Evolutionary conservation across 2,113 vertebrate species (phyloP).

Genomic region (Mirza zaza): DNA sequence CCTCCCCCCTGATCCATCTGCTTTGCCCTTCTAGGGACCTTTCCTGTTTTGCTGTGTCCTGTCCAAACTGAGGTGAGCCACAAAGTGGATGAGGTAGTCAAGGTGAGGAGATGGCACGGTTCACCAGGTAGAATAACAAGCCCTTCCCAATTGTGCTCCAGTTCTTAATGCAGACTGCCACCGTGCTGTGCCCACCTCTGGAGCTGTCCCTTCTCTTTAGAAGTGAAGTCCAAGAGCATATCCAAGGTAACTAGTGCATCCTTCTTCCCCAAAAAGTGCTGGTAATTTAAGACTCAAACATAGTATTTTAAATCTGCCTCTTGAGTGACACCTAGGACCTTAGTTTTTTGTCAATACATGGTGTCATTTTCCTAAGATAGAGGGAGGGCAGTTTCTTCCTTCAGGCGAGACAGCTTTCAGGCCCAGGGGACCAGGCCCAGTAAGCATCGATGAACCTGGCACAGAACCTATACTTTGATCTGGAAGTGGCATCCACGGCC

Average conservation of each 20-base stretch:
- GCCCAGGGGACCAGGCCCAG: neutral
- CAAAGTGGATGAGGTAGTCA: neutral
- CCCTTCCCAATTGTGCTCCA: neutral
- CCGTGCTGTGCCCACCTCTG: constrained; percentile 5
- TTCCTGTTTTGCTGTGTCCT: constrained; percentile 41
- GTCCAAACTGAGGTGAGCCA: neutral
- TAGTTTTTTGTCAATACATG: neutral
- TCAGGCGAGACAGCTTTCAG: neutral
- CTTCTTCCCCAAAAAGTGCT: constrained; percentile 7
- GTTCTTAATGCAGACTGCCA: neutral
- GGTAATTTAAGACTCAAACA: constrained; percentile 33
- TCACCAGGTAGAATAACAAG: neutral
- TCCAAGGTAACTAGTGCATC: neutral
- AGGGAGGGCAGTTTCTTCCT: neutral
- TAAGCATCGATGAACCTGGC: neutral
- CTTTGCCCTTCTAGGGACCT: constrained; percentile 59
- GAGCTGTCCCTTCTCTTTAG: neutral
- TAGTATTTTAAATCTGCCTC: neutral
- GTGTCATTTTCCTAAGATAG: neutral
- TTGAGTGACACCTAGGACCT: neutral
- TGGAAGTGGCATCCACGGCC: neutral
- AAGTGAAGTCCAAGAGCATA: neutral
- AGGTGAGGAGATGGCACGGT: neutral
- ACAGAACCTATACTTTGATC: neutral
- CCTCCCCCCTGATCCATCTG: constrained; percentile 32